Evolutionary conservation across 2,113 vertebrate genomes (phyloP).

Genomic region (Dasyurus viverrinus): DNA sequence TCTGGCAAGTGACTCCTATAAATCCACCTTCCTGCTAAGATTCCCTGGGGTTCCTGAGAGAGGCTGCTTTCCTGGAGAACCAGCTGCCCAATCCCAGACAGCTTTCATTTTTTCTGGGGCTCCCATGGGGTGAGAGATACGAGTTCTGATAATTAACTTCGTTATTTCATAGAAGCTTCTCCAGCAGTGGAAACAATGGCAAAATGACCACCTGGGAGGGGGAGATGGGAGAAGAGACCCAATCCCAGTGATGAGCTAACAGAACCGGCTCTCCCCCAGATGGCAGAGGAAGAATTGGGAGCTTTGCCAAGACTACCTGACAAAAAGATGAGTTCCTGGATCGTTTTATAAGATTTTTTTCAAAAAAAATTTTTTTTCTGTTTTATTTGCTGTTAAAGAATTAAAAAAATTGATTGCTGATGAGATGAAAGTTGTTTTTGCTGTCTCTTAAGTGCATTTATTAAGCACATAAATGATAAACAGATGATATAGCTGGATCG

Average conservation of each 20-base stretch:
- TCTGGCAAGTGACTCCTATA: background rate
- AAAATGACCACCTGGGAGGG: background rate
- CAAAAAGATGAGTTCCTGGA: background rate
- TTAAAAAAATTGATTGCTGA: background rate
- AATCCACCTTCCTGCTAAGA: background rate
- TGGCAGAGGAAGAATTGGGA: background rate
- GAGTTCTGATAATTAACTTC: background rate
- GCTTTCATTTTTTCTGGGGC: background rate
- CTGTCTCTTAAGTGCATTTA: background rate
- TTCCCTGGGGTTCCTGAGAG: background rate
- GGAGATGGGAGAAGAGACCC: background rate
- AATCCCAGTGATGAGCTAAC: background rate
- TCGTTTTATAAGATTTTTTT: background rate
- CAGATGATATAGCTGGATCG: too few species aligned
- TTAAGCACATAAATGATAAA: background rate
- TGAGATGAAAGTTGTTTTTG: background rate
- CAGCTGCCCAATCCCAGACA: background rate
- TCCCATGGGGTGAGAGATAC: background rate
- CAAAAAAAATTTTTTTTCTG: background rate
- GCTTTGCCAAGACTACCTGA: background rate
- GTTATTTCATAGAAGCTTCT: background rate
- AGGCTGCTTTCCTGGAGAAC: background rate
- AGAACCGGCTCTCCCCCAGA: background rate
- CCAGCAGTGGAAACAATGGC: background rate
- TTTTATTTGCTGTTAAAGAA: background rate